A percentile compares a stretch with the other conserved stretches of the same genome.
Evolutionary conservation across 64 coral and sea anemone genomes (phyloP).

Genomic region (Dendronephthya gigantea): DNA sequence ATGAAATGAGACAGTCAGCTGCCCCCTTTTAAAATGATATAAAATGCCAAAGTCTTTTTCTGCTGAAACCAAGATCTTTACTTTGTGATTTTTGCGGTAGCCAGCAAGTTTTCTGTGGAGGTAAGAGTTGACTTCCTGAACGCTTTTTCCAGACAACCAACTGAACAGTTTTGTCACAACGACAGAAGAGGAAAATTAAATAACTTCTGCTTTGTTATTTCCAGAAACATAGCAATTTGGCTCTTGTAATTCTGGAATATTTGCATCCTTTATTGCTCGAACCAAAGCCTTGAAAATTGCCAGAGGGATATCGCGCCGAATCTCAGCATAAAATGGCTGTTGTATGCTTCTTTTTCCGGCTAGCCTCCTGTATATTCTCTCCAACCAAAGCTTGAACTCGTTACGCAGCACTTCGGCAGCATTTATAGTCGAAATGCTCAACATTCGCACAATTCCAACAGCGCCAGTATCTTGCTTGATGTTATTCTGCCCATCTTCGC

Average conservation of each 20-base stretch:
- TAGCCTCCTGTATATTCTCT: conserved; percentile 14
- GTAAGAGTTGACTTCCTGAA: neutral
- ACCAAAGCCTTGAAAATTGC: conserved; percentile 17
- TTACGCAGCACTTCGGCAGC: conserved; percentile 18
- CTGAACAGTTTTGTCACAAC: conserved; percentile 6
- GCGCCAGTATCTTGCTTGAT: neutral
- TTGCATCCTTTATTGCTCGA: conserved; percentile 10
- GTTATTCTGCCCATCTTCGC: neutral
- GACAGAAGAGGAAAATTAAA: conserved; percentile 28
- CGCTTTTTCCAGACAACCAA: neutral
- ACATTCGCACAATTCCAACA: neutral
- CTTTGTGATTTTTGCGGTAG: conserved; percentile 4
- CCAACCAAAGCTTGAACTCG: conserved; percentile 24
- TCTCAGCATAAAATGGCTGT: conserved; percentile 23
- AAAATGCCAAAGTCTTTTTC: conserved; percentile 11
- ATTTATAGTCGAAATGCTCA: conserved; percentile 5
- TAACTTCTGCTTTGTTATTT: conserved; percentile 41
- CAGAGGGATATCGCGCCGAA: neutral
- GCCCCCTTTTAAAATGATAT: neutral
- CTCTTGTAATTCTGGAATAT: neutral
- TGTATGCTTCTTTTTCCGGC: conserved; percentile 16
- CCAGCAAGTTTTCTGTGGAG: neutral
- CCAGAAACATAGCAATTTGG: neutral
- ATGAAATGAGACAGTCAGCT: conserved; percentile 1
- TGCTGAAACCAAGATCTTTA: neutral